These are phyloP conservation scores for Crotalus viridis DNA, from an alignment of 2,113 vertebrate genomes.

Conservation along the genomic window DNA sequence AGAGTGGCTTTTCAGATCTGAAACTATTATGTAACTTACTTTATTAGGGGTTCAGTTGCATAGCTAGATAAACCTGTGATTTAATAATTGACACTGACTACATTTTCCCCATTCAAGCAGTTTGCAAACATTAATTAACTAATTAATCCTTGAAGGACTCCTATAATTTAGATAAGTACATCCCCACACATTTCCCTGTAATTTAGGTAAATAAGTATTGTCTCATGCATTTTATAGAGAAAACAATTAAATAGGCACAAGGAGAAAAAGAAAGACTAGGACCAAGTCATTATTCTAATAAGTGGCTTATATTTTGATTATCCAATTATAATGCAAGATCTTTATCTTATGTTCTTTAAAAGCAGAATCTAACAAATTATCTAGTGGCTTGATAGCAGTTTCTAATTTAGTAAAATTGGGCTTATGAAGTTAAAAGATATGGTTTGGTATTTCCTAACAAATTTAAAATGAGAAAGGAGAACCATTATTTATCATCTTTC, in stretches of 20 bases:
- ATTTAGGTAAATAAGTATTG: slow-evolving; percentile 39
- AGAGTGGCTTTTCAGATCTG: slow-evolving; percentile 61
- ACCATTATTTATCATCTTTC: slow-evolving; percentile 4
- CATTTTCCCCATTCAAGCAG: slow-evolving; percentile 57
- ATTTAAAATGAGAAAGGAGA: neutral
- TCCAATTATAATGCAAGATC: neutral
- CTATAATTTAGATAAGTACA: slow-evolving; percentile 52
- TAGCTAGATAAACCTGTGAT: slow-evolving; percentile 65
- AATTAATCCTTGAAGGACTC: slow-evolving; percentile 60
- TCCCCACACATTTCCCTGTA: slow-evolving; percentile 17
- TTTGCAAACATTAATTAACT: slow-evolving; percentile 63
- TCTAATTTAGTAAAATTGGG: neutral
- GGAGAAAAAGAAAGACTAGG: neutral
- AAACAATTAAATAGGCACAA: slow-evolving; percentile 39
- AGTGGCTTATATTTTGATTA: neutral
- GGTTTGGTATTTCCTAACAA: neutral
- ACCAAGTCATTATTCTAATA: neutral
- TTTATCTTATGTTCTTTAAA: neutral
- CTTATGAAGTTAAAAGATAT: neutral
- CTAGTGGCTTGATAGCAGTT: neutral
- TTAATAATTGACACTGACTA: slow-evolving; percentile 63
- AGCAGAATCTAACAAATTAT: neutral
- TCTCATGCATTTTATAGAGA: slow-evolving; percentile 38
- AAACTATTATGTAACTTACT: slow-evolving; percentile 57
- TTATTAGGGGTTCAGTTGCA: slow-evolving; percentile 62